Percentiles rank a stretch among this genome's conserved stretches.
Conservation (phyloP, 2,113 vertebrate species). For the Menura novaehollandiae region DNA sequence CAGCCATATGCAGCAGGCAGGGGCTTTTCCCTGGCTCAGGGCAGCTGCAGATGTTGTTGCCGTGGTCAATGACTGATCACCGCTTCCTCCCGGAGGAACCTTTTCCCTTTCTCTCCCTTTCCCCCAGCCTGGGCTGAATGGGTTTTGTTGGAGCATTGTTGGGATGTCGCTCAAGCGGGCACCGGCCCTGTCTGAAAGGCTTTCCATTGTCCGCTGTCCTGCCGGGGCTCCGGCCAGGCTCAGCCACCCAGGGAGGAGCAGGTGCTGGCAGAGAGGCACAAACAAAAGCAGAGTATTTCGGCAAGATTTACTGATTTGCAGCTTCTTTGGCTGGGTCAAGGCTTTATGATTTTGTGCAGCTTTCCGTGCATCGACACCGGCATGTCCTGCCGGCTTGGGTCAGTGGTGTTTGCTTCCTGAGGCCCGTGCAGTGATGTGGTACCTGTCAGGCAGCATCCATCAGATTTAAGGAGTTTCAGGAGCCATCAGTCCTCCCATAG, state of each 20-base stretch:
- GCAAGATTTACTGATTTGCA: neutral
- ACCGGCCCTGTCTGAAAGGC: neutral
- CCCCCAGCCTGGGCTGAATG: neutral
- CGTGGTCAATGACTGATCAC: neutral
- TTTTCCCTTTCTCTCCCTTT: conserved; percentile 15
- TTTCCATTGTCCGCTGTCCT: conserved; percentile 24
- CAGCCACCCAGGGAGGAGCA: conserved; percentile 47
- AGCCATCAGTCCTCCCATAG: accelerated
- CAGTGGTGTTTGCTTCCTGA: accelerated
- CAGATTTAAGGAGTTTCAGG: neutral
- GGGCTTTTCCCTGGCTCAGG: neutral
- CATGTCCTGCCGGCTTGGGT: accelerated
- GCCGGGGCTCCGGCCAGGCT: neutral
- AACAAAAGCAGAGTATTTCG: conserved; percentile 7
- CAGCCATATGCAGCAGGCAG: neutral
- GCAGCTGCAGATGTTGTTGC: conserved; percentile 30
- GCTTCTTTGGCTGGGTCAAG: neutral
- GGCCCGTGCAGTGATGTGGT: accelerated
- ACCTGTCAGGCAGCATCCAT: neutral
- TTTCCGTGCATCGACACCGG: accelerated
- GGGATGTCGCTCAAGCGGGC: neutral
- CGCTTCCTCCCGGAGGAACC: neutral
- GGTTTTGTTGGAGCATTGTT: neutral
- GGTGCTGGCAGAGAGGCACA: neutral
- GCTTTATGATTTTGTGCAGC: neutral